Conservation (phyloP, 2,113 vertebrate genomes). For the Microcebus jonahi region DNA sequence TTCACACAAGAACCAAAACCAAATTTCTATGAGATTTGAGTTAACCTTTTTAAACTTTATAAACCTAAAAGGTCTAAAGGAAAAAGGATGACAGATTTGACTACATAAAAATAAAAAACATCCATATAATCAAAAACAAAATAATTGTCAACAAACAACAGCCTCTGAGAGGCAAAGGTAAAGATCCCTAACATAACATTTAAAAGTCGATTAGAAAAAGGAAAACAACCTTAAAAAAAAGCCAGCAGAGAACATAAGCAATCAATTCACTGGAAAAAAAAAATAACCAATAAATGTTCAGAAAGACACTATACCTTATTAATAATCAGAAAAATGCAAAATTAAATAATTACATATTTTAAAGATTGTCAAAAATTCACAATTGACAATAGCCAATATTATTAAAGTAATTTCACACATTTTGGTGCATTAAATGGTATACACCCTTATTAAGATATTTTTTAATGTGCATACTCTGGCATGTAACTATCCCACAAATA, state of each 20-base stretch:
- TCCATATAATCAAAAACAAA: background rate
- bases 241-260: background rate
- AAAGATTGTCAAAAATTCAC: background rate
- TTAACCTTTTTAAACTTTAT: background rate
- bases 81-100: background rate
- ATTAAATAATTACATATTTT: conserved; percentile 10
- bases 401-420: background rate
- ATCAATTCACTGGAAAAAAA: background rate
- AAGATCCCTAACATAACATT: background rate
- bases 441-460: background rate
- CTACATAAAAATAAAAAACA: conserved; percentile 24
- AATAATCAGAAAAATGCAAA: conserved; percentile 43
- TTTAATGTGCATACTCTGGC: background rate
- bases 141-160: conserved; percentile 25
- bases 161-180: background rate
- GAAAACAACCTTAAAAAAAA: background rate
- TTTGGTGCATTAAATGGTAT: background rate
- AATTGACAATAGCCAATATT: background rate
- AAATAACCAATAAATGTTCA: background rate
- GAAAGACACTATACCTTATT: background rate
- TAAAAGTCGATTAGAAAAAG: conserved; percentile 13
- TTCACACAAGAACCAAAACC: background rate
- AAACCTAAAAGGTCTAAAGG: background rate
- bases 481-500: background rate
- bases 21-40: background rate